Conservation (phyloP, 1,140 invertebrate species). For the Atopsyche davidsoni region DNA sequence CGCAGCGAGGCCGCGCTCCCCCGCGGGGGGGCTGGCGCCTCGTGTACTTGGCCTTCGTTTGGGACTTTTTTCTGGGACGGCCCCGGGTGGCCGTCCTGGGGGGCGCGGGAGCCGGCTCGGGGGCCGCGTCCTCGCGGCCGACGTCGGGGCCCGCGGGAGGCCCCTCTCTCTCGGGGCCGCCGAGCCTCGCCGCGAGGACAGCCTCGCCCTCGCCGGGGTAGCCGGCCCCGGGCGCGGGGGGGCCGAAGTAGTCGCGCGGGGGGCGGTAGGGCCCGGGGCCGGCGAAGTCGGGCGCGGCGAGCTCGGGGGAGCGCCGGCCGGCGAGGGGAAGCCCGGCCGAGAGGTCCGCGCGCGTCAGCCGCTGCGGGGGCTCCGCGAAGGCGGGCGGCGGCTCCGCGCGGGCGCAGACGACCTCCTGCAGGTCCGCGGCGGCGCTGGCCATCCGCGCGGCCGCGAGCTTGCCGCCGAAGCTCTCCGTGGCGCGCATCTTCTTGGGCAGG, state of each 20-base stretch:
- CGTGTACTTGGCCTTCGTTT: constrained; percentile 27
- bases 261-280: constrained; percentile 24
- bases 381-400: constrained; percentile 27
- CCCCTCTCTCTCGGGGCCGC: too few relatives aligned
- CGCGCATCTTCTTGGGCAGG: constrained; percentile 47
- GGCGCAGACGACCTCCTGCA: constrained; percentile 28
- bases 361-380: constrained; percentile 3
- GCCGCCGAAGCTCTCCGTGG: constrained; percentile 43
- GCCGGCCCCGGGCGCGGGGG: constrained; percentile 27
- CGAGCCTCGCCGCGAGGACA: too few relatives aligned
- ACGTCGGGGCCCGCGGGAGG: too few relatives aligned
- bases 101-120: constrained; percentile 44
- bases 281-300: neutral
- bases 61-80: constrained; percentile 26
- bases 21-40: constrained; percentile 16
- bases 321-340: constrained; percentile 24
- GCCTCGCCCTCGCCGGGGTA: constrained; percentile 41
- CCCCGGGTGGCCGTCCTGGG: constrained; percentile 38
- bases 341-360: neutral
- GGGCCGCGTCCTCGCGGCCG: constrained; percentile 46
- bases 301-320: neutral
- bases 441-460: constrained; percentile 36
- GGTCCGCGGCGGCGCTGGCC: neutral
- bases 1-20: constrained; percentile 21
- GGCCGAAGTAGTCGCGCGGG: constrained; percentile 10